Evolutionary conservation across 2,888 invertebrate species (phyloP).

Genomic region (Salticus scenicus): DNA sequence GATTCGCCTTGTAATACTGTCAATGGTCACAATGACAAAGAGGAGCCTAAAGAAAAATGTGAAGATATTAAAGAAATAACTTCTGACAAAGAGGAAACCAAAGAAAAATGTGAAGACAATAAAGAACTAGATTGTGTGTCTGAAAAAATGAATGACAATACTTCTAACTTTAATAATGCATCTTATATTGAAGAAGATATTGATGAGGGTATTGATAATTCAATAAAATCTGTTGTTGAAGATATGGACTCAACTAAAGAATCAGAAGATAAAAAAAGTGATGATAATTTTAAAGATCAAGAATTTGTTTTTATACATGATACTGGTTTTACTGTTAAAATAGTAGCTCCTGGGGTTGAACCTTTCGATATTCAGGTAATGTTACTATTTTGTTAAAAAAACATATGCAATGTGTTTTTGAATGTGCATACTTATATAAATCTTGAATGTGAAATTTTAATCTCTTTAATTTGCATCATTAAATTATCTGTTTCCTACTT

Average conservation of each 20-base stretch:
- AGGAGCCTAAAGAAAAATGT: slow-evolving; percentile 24
- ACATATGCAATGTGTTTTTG: too few species aligned
- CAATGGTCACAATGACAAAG: slow-evolving; percentile 42
- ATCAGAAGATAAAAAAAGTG: slow-evolving; percentile 36
- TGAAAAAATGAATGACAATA: neutral
- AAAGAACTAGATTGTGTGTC: slow-evolving; percentile 23
- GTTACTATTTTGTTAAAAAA: too few species aligned
- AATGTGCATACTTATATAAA: too few species aligned
- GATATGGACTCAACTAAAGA: slow-evolving; percentile 24
- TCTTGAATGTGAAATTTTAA: too few species aligned
- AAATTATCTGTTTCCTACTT: too few species aligned
- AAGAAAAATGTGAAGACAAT: slow-evolving; percentile 26
- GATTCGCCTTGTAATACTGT: slow-evolving; percentile 33
- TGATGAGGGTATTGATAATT: slow-evolving; percentile 42
- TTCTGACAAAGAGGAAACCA: slow-evolving; percentile 14
- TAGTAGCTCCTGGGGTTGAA: slow-evolving; percentile 92
- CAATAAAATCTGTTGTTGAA: neutral
- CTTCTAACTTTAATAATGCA: slow-evolving; percentile 15
- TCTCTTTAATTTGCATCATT: too few species aligned
- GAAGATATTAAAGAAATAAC: slow-evolving; percentile 28
- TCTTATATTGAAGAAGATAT: slow-evolving; percentile 57
- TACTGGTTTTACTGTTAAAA: slow-evolving; percentile 93
- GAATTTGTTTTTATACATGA: slow-evolving; percentile 92
- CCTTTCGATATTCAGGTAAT: slow-evolving; percentile 92
- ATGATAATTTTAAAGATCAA: slow-evolving; percentile 66